Evolutionary conservation across 1,140 invertebrate genomes (phyloP), one percentile per base, ranked within the genome.

Genomic region (Bombus waltoni): DNA sequence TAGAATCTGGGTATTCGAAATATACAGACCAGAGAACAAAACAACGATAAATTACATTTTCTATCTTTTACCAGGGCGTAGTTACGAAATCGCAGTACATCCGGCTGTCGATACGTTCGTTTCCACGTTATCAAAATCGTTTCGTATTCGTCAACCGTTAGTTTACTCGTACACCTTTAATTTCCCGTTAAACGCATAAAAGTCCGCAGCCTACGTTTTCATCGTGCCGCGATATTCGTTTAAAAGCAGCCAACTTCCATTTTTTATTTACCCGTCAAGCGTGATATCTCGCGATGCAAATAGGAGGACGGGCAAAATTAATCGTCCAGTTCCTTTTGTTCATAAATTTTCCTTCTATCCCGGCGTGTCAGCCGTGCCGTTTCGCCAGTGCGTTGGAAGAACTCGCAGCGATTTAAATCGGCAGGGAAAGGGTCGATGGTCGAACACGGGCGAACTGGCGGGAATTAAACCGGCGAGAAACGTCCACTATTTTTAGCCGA

Each of bases 391-490:
- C 28, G 38, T n/a, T 35, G 78, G 38, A 44, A 40, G 66, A 73
- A 73, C 71, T 10, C 2, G 3, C 35, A 3, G 9, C 22, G 66
- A 53, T 68, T 68, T 9, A 47, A 73, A 73, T 73, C 42, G 70
- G 40, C 70, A 44, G 40, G 5, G 40, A 71, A 44, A 38, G 28
- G 28, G 44, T 10, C 11, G 25, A 18, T 47, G 8, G 62, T 47
- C 11, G 32, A 28, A 3, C 35, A 8, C 66, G 15, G 5, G 10
- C 66, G 44, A 32, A n/a, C n/a, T 22, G 71, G 53, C 35, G 66
- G 28, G 79, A 81, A 81, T 71, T 81, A 70, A 80, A 70, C 32
- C 32, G 32, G 32, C 65, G 44, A 47, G 44, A 22, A n/a, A 11
- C 13, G n/a, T 11, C 32, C 13, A 8, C 28, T 28, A 25, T 47